Evolutionary conservation across 37 sponge, comb jelly and placozoan species (phyloP).

Genomic region (Crambe crambe): DNA sequence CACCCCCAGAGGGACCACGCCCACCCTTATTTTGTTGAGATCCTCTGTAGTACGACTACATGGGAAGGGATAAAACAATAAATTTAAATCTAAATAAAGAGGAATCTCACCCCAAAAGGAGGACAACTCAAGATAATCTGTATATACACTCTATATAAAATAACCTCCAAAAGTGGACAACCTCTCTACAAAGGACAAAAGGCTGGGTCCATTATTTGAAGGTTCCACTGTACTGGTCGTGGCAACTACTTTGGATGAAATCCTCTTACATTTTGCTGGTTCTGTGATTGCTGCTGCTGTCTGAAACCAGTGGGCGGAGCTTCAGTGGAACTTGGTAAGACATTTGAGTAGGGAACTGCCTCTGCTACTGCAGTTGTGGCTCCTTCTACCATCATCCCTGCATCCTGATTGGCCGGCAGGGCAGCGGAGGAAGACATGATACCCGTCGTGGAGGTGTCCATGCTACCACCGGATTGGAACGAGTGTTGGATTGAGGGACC

Average conservation of each 20-base stretch:
- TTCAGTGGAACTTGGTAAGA: background rate
- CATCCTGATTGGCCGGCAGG: background rate
- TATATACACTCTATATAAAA: no score
- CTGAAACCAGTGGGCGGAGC: background rate
- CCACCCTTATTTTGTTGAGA: background rate
- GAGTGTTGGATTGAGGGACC: constrained; percentile 14
- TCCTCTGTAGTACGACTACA: background rate
- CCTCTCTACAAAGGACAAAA: no score
- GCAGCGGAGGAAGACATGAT: background rate
- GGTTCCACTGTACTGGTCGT: no score
- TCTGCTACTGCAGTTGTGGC: background rate
- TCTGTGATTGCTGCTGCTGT: background rate
- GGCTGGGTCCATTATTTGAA: no score
- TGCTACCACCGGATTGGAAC: background rate
- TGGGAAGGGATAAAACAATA: background rate
- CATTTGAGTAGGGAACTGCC: background rate
- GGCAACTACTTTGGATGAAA: no score
- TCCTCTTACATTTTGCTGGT: constrained; percentile 9
- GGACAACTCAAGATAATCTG: background rate
- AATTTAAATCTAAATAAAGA: background rate
- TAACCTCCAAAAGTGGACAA: no score
- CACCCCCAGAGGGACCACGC: background rate
- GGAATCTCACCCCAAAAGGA: background rate
- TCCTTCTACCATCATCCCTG: background rate
- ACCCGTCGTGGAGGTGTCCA: background rate